phyloP scores from a whole-genome alignment of 2,797 vertebrate species.

The Tokudaia muenninki region DNA sequence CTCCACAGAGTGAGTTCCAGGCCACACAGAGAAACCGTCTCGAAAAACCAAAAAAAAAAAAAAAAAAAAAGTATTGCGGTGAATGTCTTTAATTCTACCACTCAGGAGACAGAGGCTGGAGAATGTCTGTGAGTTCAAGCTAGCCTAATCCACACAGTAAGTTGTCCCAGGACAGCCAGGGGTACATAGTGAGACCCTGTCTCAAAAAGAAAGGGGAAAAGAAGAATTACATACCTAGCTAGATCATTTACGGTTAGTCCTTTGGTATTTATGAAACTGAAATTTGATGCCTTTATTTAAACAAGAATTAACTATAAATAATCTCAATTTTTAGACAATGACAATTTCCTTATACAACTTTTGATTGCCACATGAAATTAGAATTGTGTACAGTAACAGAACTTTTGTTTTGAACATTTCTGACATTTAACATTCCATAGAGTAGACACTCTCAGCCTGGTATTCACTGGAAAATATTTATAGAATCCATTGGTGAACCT shows the following conservation, averaged over 20 bases:
- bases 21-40: too few species aligned
- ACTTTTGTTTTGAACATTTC: constrained; percentile 64
- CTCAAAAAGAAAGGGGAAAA: background rate
- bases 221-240: background rate
- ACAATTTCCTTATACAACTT: constrained; percentile 50
- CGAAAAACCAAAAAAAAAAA: too few species aligned
- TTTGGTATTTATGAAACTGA: constrained; percentile 53
- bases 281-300: constrained; percentile 8
- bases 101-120: background rate
- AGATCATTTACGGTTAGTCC: background rate
- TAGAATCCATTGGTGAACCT: background rate
- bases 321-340: constrained; percentile 20
- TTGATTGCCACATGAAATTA: constrained; percentile 60
- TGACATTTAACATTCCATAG: constrained; percentile 39
- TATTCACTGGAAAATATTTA: constrained; percentile 34
- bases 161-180: background rate
- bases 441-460: constrained; percentile 12
- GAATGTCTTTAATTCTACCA: background rate
- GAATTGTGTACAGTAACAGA: constrained; percentile 49
- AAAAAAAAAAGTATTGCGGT: background rate
- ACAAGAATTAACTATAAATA: constrained; percentile 50
- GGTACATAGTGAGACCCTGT: background rate
- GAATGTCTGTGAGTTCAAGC: background rate
- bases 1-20: too few species aligned
- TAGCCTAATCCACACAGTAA: background rate